Percentiles rank a stretch among this genome's conserved stretches.
Evolutionary conservation across 2,113 vertebrate genomes (phyloP).

Genomic region (Beaufortia kweichowensis): DNA sequence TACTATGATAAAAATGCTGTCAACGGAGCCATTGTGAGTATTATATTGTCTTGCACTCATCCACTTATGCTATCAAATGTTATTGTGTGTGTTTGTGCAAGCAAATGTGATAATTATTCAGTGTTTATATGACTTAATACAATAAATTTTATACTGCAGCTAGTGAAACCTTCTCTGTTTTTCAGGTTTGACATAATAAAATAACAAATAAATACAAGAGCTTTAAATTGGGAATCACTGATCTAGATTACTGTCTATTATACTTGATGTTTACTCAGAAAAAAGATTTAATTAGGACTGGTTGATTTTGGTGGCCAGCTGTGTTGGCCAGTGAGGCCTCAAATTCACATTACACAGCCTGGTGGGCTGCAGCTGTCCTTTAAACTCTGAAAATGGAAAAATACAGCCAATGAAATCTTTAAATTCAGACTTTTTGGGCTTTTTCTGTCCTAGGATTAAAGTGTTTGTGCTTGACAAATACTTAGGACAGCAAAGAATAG

Average conservation of each 20-base stretch:
- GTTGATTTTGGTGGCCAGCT: slow-evolving; percentile 3
- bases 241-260: neutral
- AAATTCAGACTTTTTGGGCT: neutral
- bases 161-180: neutral
- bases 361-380: slow-evolving; percentile 14
- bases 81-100: slow-evolving; percentile 7
- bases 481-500: neutral
- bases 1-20: slow-evolving; percentile 88
- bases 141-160: too few species aligned
- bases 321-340: slow-evolving; percentile 12
- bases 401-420: slow-evolving; percentile 19
- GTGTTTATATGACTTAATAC: too few species aligned
- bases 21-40: slow-evolving; percentile 86
- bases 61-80: neutral
- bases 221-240: neutral
- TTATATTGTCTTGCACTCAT: slow-evolving; percentile 57
- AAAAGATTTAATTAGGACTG: neutral
- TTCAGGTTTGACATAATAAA: too few species aligned
- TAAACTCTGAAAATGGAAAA: neutral
- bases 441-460: neutral
- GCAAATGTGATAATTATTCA: too few species aligned
- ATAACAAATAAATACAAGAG: too few species aligned
- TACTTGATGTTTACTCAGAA: too few species aligned
- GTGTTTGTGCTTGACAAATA: neutral
- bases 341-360: slow-evolving; percentile 13